These are phyloP conservation scores for Aptenodytes forsteri DNA, from an alignment of 2,113 vertebrate genomes.

Conservation along the genomic window DNA sequence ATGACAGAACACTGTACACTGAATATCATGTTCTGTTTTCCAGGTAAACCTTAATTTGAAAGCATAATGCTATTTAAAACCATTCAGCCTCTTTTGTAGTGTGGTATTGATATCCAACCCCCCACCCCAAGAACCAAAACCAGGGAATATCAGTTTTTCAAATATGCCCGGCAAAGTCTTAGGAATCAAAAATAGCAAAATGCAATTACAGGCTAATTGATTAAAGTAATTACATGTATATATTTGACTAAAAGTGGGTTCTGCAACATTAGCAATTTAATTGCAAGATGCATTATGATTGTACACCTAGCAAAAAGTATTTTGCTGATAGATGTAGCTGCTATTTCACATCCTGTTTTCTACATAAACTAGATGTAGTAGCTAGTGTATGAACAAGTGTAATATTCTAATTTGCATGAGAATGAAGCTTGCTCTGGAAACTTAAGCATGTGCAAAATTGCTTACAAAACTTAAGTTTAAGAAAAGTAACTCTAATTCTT, in stretches of 20 bases:
- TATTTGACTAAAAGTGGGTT: constrained; percentile 31
- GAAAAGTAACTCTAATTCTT: background rate
- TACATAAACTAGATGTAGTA: background rate
- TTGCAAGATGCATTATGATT: background rate
- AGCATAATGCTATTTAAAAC: background rate
- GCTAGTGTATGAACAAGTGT: background rate
- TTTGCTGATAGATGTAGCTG: background rate
- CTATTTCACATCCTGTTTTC: background rate
- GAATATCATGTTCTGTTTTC: background rate
- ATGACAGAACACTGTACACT: background rate
- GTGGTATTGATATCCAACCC: background rate
- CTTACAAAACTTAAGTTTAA: background rate
- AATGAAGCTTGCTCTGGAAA: background rate
- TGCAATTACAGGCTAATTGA: constrained; percentile 44
- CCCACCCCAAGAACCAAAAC: background rate
- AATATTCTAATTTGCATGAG: background rate
- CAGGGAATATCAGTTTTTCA: background rate
- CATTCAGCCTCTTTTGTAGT: background rate
- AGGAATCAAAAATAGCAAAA: constrained; percentile 19
- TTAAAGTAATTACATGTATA: constrained; percentile 29
- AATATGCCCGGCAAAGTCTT: background rate
- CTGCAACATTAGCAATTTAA: constrained; percentile 20
- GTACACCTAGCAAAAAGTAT: background rate
- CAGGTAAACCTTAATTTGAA: background rate
- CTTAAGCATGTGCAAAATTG: background rate